Evolutionary conservation across 2,797 vertebrate species (phyloP).

Genomic region (Intellagama lesueurii): DNA sequence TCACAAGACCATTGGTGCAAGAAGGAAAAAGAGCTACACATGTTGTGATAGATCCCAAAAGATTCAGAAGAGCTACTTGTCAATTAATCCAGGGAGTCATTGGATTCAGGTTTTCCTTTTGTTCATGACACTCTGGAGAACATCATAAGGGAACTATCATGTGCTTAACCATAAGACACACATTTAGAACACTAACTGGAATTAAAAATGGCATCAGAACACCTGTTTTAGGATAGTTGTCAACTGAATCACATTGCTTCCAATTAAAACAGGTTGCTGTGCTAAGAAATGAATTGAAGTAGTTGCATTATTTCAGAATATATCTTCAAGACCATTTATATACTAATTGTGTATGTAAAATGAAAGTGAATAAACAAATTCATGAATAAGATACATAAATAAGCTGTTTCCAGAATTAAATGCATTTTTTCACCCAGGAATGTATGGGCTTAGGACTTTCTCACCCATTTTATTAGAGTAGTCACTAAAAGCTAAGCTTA

Average conservation of each 20-base stretch:
- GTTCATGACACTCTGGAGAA: background rate
- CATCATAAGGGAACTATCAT: background rate
- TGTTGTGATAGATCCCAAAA: background rate
- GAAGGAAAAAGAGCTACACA: background rate
- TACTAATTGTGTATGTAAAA: background rate
- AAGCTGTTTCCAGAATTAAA: conserved; percentile 3
- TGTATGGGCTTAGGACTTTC: background rate
- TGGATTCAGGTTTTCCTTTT: background rate
- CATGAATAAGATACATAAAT: background rate
- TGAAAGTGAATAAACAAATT: background rate
- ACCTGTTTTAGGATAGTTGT: background rate
- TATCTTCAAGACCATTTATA: background rate
- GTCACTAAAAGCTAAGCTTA: background rate
- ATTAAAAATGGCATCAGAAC: background rate
- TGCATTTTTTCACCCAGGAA: background rate
- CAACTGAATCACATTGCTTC: background rate
- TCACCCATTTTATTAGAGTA: background rate
- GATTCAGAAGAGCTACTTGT: background rate
- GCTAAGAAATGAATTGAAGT: background rate
- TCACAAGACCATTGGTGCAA: background rate
- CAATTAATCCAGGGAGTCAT: background rate
- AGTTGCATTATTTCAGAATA: background rate
- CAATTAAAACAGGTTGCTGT: background rate
- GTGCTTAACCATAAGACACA: background rate
- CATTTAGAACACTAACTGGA: background rate